These are phyloP conservation scores for Psittacus erithacus DNA, from an alignment of 2,113 vertebrate species.

Conservation along the genomic window DNA sequence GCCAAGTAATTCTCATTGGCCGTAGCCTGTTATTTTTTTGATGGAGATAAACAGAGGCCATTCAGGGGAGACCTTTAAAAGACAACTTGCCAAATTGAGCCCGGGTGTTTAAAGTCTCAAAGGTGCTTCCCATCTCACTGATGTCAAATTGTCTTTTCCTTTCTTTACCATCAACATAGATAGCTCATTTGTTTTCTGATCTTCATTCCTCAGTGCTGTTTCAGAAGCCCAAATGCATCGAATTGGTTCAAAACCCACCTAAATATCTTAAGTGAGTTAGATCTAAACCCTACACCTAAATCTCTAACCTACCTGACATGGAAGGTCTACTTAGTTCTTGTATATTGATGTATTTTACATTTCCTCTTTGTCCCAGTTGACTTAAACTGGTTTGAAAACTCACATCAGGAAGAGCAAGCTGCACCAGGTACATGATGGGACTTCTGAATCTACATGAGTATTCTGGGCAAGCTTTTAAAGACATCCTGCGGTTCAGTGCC, in stretches of 20 bases:
- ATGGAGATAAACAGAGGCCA: not conserved
- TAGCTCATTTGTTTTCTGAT: not conserved
- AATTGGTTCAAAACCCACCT: not conserved
- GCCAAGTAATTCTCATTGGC: not conserved
- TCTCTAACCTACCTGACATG: not conserved
- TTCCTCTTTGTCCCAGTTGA: not conserved
- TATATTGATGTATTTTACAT: not conserved
- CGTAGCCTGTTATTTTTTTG: not conserved
- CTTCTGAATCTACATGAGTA: not conserved
- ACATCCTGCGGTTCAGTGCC: not conserved
- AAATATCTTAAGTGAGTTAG: not conserved
- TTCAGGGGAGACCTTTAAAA: not conserved
- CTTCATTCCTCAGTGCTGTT: not conserved
- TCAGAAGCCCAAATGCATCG: not conserved
- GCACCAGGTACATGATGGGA: accelerated
- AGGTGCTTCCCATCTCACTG: not conserved
- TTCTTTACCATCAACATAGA: not conserved
- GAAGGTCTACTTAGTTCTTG: not conserved
- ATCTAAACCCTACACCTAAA: not conserved
- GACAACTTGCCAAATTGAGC: not conserved
- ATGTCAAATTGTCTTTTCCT: not conserved
- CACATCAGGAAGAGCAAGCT: not conserved
- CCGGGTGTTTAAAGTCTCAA: not conserved
- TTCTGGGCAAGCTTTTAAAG: not conserved
- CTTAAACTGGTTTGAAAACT: not conserved